Conservation (phyloP, 2,113 vertebrate species). For the Microtus richardsoni region DNA sequence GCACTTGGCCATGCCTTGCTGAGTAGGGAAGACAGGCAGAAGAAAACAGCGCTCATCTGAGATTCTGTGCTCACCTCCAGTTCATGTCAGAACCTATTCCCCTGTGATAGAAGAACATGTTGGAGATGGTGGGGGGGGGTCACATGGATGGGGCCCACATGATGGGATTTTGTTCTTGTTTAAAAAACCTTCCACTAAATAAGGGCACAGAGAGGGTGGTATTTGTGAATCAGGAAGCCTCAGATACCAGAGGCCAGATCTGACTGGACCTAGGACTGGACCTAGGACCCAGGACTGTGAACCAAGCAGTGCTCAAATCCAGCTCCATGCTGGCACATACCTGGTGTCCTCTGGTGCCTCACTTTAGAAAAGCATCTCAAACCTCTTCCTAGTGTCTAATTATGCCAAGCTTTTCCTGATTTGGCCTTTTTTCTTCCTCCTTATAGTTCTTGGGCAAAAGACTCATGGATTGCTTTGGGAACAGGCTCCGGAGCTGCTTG, state of each 20-base stretch:
- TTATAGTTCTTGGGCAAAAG: not conserved
- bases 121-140: not conserved
- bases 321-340: not conserved
- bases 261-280: not conserved
- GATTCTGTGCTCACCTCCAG: not conserved
- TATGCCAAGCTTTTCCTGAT: too few species aligned
- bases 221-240: not conserved
- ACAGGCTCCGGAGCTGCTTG: fast-evolving
- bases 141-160: not conserved
- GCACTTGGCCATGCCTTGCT: not conserved
- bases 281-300: not conserved
- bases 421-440: not conserved
- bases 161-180: not conserved
- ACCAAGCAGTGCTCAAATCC: not conserved
- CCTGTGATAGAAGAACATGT: not conserved
- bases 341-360: not conserved
- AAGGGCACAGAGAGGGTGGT: not conserved
- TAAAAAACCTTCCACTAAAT: not conserved
- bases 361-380: not conserved
- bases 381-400: not conserved
- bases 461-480: not conserved
- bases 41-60: not conserved
- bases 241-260: not conserved
- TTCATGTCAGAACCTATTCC: not conserved
- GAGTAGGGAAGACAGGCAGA: not conserved